A percentile compares a stretch with the other conserved stretches of the same genome.
Conservation (phyloP, 2,113 vertebrate genomes). For the Hystrix brachyura region DNA sequence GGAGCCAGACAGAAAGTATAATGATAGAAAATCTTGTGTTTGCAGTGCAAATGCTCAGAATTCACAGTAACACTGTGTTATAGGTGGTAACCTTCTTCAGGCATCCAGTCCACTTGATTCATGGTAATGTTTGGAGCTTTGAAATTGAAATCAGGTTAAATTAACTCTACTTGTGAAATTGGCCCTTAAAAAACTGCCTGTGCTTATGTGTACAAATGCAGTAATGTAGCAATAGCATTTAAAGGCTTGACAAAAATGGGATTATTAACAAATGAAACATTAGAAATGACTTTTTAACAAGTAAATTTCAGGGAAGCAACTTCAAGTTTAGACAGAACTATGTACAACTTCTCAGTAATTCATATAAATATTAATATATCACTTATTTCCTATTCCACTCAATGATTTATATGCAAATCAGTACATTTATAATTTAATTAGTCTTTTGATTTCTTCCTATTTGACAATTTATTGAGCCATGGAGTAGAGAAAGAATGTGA, state of each 20-base stretch:
- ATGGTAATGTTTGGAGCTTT: constrained; percentile 72
- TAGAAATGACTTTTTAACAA: constrained; percentile 38
- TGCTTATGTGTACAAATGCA: constrained; percentile 61
- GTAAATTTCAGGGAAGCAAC: neutral
- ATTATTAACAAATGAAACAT: constrained; percentile 45
- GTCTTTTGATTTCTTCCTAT: neutral
- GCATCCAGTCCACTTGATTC: constrained; percentile 80
- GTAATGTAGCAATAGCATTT: constrained; percentile 29
- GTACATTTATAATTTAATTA: neutral
- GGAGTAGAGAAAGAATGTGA: neutral
- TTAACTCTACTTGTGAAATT: constrained; percentile 80
- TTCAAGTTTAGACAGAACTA: constrained; percentile 45
- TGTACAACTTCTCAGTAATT: neutral
- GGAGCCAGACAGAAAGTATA: constrained; percentile 78
- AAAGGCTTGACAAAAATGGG: constrained; percentile 63
- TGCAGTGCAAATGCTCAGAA: constrained; percentile 69
- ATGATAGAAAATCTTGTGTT: constrained; percentile 80
- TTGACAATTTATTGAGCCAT: neutral
- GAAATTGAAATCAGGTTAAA: constrained; percentile 81
- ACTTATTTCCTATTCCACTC: neutral
- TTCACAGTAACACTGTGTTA: constrained; percentile 68
- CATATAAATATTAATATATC: neutral
- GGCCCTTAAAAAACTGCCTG: constrained; percentile 63
- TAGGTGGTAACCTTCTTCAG: constrained; percentile 55
- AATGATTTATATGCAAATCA: neutral